Evolutionary conservation across 2,797 vertebrate species (phyloP), one percentile per base, ranked within the genome.

Genomic region (Enteromius mattozi): DNA sequence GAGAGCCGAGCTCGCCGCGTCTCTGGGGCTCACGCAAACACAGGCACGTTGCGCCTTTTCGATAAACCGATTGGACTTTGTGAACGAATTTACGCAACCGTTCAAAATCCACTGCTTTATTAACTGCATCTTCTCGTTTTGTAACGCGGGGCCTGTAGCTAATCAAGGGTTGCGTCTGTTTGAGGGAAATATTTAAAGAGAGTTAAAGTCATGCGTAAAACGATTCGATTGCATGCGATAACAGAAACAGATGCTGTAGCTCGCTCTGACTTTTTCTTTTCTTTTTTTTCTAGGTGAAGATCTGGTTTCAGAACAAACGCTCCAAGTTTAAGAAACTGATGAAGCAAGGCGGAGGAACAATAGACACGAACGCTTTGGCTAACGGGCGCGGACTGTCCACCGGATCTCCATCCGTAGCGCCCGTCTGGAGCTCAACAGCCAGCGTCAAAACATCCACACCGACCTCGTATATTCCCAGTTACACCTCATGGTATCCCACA

Each of bases 1-100:
- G 94, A 96, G 98, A 94, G 98, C 98, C n/a, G 98, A 99, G 91
- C 96, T 99, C 42, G 98, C 98, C 59, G 98, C 98, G 2, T 98
- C 97, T 42, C 92, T 99, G 94, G 98, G 98, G 91, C 97, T 99
- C 93, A 99, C 98, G n/a, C 98, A 99, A 93, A 99, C 98, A 80
- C 98, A 99, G 98, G 98, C 97, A 96, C 92, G 76, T 54, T 51
- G 30, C 14, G 6, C 21, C 6, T 2, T 16, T 24, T 84, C 30
- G 8, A 35, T 14, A 30, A 40, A 14, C 5, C 16, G 21, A 40
- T 81, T 77, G 40, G 27, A 47, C 24, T 51, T 66, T 42, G 7
- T 2, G 30, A 24, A 51, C 30, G 51, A 56, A 37, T 13, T 33
- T 13, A 30, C 16, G 33, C 47, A 33, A 35, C 70, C 4, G 35